phyloP scores from a whole-genome alignment of 1,140 invertebrate species.

The Euschistus heros region DNA sequence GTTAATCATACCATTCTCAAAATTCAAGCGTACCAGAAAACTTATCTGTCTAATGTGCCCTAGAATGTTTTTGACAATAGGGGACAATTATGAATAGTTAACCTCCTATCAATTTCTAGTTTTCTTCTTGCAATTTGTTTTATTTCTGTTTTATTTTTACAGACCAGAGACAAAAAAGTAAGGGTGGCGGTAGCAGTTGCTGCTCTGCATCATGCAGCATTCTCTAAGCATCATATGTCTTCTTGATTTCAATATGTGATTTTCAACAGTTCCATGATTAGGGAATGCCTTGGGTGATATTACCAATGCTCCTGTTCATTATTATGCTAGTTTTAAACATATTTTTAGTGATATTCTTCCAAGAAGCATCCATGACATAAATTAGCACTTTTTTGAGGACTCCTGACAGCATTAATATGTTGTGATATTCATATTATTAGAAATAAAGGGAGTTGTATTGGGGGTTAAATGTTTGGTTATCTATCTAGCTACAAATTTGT shows the following conservation, averaged over 20 bases:
- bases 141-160: conserved; percentile 40
- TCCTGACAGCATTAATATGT: conserved; percentile 20
- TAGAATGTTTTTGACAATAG: no score
- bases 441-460: not conserved
- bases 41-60: no score
- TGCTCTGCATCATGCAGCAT: conserved; percentile 84
- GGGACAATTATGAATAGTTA: no score
- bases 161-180: conserved; percentile 92
- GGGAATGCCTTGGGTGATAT: not conserved
- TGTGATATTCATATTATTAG: conserved; percentile 22
- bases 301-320: conserved; percentile 4
- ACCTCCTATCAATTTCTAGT: no score
- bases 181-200: conserved; percentile 84
- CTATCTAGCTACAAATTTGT: not conserved
- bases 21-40: no score
- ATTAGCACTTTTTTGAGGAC: conserved; percentile 15
- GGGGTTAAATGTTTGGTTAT: conserved; percentile 2
- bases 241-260: conserved; percentile 14
- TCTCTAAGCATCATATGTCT: conserved; percentile 44
- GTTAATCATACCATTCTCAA: no score
- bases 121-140: not conserved
- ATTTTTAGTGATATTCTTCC: conserved; percentile 21
- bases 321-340: conserved; percentile 19
- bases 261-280: conserved; percentile 3
- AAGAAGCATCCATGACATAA: conserved; percentile 23